Conservation (phyloP, 2,113 vertebrate species). For the Fulmarus glacialis region DNA sequence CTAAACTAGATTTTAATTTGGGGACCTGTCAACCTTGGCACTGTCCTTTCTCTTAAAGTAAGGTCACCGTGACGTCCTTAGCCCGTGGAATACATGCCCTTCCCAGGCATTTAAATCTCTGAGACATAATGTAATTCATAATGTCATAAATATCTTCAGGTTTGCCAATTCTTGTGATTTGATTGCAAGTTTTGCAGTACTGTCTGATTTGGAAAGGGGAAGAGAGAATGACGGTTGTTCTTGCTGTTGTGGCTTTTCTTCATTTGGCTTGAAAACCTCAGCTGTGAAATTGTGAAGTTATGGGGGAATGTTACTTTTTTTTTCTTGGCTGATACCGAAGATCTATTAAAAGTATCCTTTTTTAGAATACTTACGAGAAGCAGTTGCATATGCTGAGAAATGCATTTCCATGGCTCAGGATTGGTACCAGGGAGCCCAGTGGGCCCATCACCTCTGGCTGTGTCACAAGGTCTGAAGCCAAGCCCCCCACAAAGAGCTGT, state of each 20-base stretch:
- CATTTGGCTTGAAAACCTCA: neutral
- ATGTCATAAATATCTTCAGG: constrained; percentile 2
- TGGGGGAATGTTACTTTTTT: neutral
- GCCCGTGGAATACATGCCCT: neutral
- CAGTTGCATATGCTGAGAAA: neutral
- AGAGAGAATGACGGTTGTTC: neutral
- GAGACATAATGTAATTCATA: neutral
- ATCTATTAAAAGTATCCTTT: neutral
- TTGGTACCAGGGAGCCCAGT: neutral
- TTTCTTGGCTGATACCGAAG: neutral
- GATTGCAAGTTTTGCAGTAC: neutral
- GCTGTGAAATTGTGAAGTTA: neutral
- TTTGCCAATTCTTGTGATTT: neutral
- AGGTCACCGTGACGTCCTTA: neutral
- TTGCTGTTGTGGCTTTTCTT: neutral
- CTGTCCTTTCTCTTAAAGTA: constrained; percentile 19
- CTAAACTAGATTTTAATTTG: constrained; percentile 26
- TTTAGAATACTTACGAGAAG: neutral
- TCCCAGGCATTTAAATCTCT: neutral
- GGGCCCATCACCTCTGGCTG: neutral
- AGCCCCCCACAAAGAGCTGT: neutral
- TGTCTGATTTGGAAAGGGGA: neutral
- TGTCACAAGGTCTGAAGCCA: neutral
- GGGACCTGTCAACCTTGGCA: neutral
- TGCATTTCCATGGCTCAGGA: neutral